Base-by-base conservation (phyloP, 2,888 invertebrate genomes). In the Zygothrica quintamaculata region DNA sequence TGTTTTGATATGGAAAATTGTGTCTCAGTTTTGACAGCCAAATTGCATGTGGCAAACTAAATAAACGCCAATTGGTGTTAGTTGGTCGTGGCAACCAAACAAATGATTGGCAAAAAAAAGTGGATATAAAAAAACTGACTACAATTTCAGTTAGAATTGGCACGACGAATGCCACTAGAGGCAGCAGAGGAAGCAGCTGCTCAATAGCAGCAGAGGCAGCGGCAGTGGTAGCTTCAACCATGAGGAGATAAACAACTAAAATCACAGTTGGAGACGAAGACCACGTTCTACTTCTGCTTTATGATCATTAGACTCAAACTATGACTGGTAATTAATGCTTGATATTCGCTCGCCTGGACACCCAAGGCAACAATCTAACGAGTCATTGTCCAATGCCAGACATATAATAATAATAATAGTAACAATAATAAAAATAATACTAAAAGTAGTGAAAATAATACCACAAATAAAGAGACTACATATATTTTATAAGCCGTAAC, bases 1-100 rank as follows among this genome's bases (percentile, higher is more conserved):
- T 77, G 73, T 80, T 77, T 78, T 69, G 78, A 66, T 77, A 66
- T 68, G 56, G 60, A 62, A 66, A 64, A 77, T 64, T 64, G 77
- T 72, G 80, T 60, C 77, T 66, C 57, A 47, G 43, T 42, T 82
- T 79, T 74, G 82, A 79, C 84, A 70, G 72, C 52, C 69, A 84
- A 79, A 79, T 79, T 79, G 79, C 84, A 79, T 82, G 81, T 68
- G 59, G 75, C 78, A 57, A 79, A 77, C 82, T 79, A 82, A 82
- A 79, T 82, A 72, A 77, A 59, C 73, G 70, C 65, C 78, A 79
- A 82, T 82, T 79, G 78, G 82, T 79, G 78, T 79, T 82, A 79
- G 82, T 79, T 79, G 78, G 77, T 65, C 77, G 68, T 58, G 61
- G 58, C 53, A 50, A 33, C 52, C 40, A 70, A 53, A 51, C 52